These are phyloP conservation scores for Heptranchias perlo DNA, from an alignment of 2,113 vertebrate species.

Conservation along the genomic window DNA sequence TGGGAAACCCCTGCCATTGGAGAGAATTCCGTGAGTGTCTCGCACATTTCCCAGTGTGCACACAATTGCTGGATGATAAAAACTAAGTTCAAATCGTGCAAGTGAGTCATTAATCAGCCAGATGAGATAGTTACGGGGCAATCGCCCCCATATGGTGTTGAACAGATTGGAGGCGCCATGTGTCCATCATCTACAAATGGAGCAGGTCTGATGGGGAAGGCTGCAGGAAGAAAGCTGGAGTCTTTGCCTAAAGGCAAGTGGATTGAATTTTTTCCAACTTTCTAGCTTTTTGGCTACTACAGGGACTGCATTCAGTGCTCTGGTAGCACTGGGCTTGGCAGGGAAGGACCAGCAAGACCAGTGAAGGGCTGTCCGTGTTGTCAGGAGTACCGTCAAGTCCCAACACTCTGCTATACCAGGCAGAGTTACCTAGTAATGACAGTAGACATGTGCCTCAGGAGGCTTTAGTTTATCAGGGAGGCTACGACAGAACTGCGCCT, in stretches of 20 bases:
- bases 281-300: background rate
- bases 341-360: too few relatives aligned
- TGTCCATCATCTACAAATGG: background rate
- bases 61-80: background rate
- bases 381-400: too few relatives aligned
- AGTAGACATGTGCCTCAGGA: too few relatives aligned
- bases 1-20: background rate
- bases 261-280: background rate
- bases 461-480: too few relatives aligned
- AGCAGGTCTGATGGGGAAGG: background rate
- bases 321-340: too few relatives aligned
- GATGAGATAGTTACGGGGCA: background rate
- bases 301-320: too few relatives aligned
- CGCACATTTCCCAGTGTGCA: background rate
- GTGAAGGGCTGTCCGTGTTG: too few relatives aligned
- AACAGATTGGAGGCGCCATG: background rate
- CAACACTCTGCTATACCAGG: too few relatives aligned
- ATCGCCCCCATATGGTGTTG: background rate
- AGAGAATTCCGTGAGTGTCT: background rate
- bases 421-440: too few relatives aligned
- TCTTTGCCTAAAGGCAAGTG: background rate
- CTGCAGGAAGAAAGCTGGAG: background rate
- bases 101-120: background rate
- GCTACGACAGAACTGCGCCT: too few relatives aligned
- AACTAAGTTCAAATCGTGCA: background rate